These are phyloP conservation scores for Pollimyrus isidori DNA, from an alignment of 2,113 vertebrate species.

Conservation along the genomic window DNA sequence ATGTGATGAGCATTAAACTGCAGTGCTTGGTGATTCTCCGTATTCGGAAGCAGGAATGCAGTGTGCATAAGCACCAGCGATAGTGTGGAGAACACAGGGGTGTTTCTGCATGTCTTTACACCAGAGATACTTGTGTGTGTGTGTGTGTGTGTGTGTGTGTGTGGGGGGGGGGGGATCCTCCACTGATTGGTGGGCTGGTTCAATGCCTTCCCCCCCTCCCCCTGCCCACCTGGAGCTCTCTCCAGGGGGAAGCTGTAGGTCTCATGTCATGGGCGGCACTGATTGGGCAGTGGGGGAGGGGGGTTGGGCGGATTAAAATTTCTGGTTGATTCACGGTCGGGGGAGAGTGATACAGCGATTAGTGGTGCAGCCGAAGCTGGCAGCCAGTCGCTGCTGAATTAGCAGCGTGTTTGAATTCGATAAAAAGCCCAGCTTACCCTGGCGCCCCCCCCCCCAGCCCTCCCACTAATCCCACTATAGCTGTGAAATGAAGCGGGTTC, in stretches of 20 bases:
- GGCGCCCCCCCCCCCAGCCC: slow-evolving; percentile 33
- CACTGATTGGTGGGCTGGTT: not conserved
- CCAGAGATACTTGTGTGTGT: not conserved
- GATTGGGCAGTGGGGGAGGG: not conserved
- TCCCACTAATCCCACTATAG: slow-evolving; percentile 53
- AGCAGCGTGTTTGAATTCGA: slow-evolving; percentile 63
- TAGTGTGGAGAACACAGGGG: not conserved
- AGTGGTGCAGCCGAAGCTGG: slow-evolving; percentile 45
- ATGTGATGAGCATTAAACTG: not conserved
- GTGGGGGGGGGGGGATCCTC: not conserved
- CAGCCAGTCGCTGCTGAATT: slow-evolving; percentile 51
- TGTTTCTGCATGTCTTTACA: not conserved
- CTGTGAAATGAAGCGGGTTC: slow-evolving; percentile 52
- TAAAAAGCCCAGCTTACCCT: slow-evolving; percentile 58
- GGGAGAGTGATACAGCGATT: slow-evolving; percentile 52
- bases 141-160: no score
- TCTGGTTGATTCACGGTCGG: slow-evolving; percentile 46
- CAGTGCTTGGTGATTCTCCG: not conserved
- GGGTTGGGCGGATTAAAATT: slow-evolving; percentile 38
- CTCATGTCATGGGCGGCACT: slow-evolving; percentile 19
- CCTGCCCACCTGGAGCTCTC: not conserved
- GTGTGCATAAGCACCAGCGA: not conserved
- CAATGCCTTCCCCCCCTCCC: not conserved
- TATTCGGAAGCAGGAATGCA: not conserved
- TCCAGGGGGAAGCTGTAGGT: not conserved